phyloP scores from a whole-genome alignment of 2,888 invertebrate genomes.

The Brachypterus glaber region DNA sequence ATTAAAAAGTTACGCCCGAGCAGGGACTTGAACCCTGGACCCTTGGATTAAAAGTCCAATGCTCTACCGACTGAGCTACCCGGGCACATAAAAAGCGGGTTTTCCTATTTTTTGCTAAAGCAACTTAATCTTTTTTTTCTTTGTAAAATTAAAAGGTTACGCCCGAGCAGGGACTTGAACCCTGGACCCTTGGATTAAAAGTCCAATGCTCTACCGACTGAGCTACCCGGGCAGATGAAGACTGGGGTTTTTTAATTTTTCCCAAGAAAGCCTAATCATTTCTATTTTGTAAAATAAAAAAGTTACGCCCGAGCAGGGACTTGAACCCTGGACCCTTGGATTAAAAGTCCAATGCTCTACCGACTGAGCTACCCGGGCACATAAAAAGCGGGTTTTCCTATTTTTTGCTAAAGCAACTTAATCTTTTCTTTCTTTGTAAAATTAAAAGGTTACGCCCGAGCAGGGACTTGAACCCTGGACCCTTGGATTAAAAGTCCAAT shows the following conservation, averaged over 20 bases:
- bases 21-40: slow-evolving; percentile 68
- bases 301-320: slow-evolving; percentile 56
- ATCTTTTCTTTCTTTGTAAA: too few relatives aligned
- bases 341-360: slow-evolving; percentile 65
- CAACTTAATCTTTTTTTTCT: too few relatives aligned
- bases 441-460: slow-evolving; percentile 43
- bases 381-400: too few relatives aligned
- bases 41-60: slow-evolving; percentile 67
- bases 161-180: slow-evolving; percentile 65
- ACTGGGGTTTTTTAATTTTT: too few relatives aligned
- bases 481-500: slow-evolving; percentile 67
- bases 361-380: slow-evolving; percentile 64
- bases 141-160: slow-evolving; percentile 23
- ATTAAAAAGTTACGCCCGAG: slow-evolving; percentile 43
- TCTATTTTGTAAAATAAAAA: slow-evolving; percentile 1
- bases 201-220: slow-evolving; percentile 64
- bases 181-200: slow-evolving; percentile 68
- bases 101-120: too few relatives aligned
- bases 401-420: too few relatives aligned
- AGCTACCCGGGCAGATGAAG: slow-evolving; percentile 57
- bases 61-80: slow-evolving; percentile 64
- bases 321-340: slow-evolving; percentile 68
- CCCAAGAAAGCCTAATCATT: too few relatives aligned
- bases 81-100: too few relatives aligned
- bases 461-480: slow-evolving; percentile 68